Conservation (phyloP, 2,888 invertebrate species). For the Junonia oenone region DNA sequence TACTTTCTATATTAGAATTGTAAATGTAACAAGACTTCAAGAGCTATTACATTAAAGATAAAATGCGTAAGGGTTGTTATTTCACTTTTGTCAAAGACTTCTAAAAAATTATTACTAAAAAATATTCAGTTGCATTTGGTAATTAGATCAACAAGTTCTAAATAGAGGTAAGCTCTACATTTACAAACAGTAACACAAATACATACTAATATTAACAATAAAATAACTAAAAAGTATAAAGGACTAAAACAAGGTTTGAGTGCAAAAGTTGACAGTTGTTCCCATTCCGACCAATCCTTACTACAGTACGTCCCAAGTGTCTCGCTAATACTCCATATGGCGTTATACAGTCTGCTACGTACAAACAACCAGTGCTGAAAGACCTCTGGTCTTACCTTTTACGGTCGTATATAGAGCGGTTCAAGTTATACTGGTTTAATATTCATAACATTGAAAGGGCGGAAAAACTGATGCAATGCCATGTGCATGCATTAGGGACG, state of each 20-base stretch:
- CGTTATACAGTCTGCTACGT: constrained; percentile 58
- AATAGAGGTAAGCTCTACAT: neutral
- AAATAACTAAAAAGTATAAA: constrained; percentile 10
- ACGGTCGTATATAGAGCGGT: constrained; percentile 27
- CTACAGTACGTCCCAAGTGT: constrained; percentile 67
- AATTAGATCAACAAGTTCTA: too few species aligned
- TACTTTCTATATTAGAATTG: too few species aligned
- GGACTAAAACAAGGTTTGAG: constrained; percentile 47
- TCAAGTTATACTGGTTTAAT: constrained; percentile 45
- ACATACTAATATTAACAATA: neutral
- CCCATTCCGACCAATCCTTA: constrained; percentile 60
- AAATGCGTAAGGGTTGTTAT: too few species aligned
- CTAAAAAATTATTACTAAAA: too few species aligned
- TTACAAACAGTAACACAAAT: neutral
- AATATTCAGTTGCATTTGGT: too few species aligned
- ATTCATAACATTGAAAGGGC: constrained; percentile 62
- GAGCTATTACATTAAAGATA: too few species aligned
- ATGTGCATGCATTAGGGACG: constrained; percentile 76
- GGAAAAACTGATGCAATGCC: constrained; percentile 69
- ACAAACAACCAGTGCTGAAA: constrained; percentile 50
- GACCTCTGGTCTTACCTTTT: constrained; percentile 36
- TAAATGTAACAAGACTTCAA: too few species aligned
- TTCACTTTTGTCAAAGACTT: too few species aligned
- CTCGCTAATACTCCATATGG: constrained; percentile 77
- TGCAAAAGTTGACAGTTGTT: constrained; percentile 69